Evolutionary conservation across 1,140 invertebrate genomes (phyloP), one percentile per base, ranked within the genome.

Genomic region (Neodiprion pinetum): DNA sequence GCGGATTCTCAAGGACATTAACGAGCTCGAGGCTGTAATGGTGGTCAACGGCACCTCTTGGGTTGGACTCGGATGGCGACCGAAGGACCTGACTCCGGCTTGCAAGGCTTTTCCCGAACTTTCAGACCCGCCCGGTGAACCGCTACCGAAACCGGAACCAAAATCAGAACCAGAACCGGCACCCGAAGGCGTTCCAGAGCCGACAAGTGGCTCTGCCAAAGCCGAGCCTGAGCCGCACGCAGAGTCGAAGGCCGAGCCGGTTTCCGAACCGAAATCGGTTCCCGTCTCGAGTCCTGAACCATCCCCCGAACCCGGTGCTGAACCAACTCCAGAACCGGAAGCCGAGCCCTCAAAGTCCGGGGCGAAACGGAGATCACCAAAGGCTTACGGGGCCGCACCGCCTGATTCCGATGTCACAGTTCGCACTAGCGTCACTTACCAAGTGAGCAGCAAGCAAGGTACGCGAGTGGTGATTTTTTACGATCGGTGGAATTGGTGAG

Each of bases 51-150:
- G 95, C 1, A 95, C 93, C 1, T 95, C 94, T 12, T 98, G 96
- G 90, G 93, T 94, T n/a, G 96, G 93, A 76, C 66, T 97, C 10
- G 96, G 96, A 10, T 96, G 95, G 95, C 87, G 95, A 77, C 96
- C 96, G 0, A 90, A 88, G 50, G 90, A 89, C 12, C 81, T 95
- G 50, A 95, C 92, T 5, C 91, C 93, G 17, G 89, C 90, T 12
- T 97, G 95, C 81, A 93, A 93, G 81, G 93, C 94, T 74, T 95
- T 95, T 82, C 95, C 95, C 0, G 88, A 92, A 12, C 88, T 94
- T 12, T 90, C 90, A 68, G 92, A 92, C 48, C 79, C 68, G 2
- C 74, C 80, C 7, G 76, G 72, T 68, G 89, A 90, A 28, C 83
- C 85, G 0, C 78, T 87, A 49, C 85, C 87, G 1, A 80, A 83